Percentiles rank a stretch among this genome's conserved stretches.
phyloP scores from a whole-genome alignment of 2,797 vertebrate genomes.

The Siniperca scherzeri region DNA sequence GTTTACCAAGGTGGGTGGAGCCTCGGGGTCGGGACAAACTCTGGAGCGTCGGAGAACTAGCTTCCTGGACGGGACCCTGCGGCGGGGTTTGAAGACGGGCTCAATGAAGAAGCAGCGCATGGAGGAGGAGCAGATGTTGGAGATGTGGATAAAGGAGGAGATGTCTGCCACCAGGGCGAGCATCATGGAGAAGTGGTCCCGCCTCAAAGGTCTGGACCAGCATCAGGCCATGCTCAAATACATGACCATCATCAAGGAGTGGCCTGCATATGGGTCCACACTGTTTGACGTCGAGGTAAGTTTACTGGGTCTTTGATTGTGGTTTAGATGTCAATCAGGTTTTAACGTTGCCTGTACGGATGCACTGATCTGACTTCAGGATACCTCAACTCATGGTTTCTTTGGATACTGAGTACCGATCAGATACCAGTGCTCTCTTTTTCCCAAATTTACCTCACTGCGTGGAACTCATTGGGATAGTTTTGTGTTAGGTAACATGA shows the following conservation, averaged over 20 bases:
- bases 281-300: conserved; percentile 94
- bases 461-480: too few species aligned
- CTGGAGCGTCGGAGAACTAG: conserved; percentile 92
- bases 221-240: conserved; percentile 96
- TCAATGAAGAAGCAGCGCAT: conserved; percentile 93
- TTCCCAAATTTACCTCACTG: neutral
- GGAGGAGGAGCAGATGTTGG: conserved; percentile 96
- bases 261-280: conserved; percentile 94
- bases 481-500: neutral
- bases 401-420: neutral
- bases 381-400: neutral
- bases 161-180: conserved; percentile 91
- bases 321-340: neutral
- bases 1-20: conserved; percentile 88
- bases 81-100: conserved; percentile 91
- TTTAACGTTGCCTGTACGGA: neutral
- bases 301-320: neutral
- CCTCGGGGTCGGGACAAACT: conserved; percentile 85
- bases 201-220: conserved; percentile 90
- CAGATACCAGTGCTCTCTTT: neutral
- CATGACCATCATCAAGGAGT: conserved; percentile 93
- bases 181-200: conserved; percentile 92
- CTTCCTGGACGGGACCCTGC: conserved; percentile 93
- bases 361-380: neutral
- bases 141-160: conserved; percentile 98